Evolutionary conservation across 92 coral and sea anemone species (phyloP).

Genomic region (Diadumene lineata): DNA sequence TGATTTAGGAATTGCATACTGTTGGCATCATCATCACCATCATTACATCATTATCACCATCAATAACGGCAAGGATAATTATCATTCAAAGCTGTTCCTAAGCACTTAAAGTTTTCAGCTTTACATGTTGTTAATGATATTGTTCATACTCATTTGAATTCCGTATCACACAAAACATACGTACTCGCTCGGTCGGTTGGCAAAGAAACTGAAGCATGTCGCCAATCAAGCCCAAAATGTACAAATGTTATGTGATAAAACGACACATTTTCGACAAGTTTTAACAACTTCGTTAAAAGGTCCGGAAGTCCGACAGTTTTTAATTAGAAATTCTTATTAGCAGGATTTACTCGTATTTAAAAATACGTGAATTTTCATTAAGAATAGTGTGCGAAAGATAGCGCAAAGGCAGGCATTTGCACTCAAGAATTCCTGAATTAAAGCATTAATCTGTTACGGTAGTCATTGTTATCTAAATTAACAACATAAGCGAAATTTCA

Average conservation of each 20-base stretch:
- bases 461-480: neutral
- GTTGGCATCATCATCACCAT: too few relatives aligned
- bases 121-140: neutral
- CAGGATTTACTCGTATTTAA: neutral
- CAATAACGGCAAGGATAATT: too few relatives aligned
- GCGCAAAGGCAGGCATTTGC: neutral
- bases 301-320: conserved; percentile 12
- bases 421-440: neutral
- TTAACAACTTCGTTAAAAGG: neutral
- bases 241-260: neutral
- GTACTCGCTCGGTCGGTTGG: neutral
- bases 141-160: neutral
- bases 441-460: conserved; percentile 15
- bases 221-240: neutral
- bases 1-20: too few relatives aligned
- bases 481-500: neutral
- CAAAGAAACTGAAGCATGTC: too few relatives aligned
- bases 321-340: neutral
- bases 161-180: neutral
- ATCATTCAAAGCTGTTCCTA: neutral
- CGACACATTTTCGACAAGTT: neutral
- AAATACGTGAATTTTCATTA: conserved; percentile 4
- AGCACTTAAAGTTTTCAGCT: too few relatives aligned
- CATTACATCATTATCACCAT: too few relatives aligned
- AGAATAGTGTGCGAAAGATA: neutral